Base-by-base conservation (phyloP, 2,113 vertebrate species). In the Ondatra zibethicus region DNA sequence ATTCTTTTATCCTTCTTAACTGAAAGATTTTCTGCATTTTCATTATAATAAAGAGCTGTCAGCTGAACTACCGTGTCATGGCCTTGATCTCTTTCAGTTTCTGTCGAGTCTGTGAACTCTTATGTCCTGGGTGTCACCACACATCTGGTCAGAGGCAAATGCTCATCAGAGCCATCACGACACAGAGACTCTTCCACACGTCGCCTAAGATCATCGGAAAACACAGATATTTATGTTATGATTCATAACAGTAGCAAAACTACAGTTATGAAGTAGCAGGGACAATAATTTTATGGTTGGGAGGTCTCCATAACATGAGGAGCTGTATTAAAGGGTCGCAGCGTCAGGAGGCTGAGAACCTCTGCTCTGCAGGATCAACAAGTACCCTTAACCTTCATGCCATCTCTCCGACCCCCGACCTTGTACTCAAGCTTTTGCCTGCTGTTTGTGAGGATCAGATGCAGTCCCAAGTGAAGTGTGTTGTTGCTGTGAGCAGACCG, bases 21-120 rank as follows among this genome's bases (percentile, higher is more conserved):
- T 63, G n/a, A 93, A 88, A 87, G 33, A 70, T 42, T 81, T 81
- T 96, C 68, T 25, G 55, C 88, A 29, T 58, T 66, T 93, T 91
- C 16, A 39, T 75, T 96, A 39, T 89, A 96, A 97, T 96, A 96
- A 97, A 96, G 33, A n/a, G 58, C 42, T 61, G 76, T 3, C 58
- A 66, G 27, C 82, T 52, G 84, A 88, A 95, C 68, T n/a, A n/a
- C n/a, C 42, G 11, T 94, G 47, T 77, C 93, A 3, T 50, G 45
- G 1, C 19, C 81, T 94, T 12, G 42, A 27, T 1, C 17, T 76
- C 33, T 87, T 95, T 70, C 2, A 84, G 36, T 93, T 92, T 3
- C 73, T 75, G 12, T 93, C 6, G 55, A 77, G 76, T 90, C 76
- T 76, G 11, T 72, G 89, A 91, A 72, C 25, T 68, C 23, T 3